Percentiles rank a stretch among this genome's conserved stretches.
phyloP scores from a whole-genome alignment of 1,140 invertebrate species.

The Calliphora vicina region DNA sequence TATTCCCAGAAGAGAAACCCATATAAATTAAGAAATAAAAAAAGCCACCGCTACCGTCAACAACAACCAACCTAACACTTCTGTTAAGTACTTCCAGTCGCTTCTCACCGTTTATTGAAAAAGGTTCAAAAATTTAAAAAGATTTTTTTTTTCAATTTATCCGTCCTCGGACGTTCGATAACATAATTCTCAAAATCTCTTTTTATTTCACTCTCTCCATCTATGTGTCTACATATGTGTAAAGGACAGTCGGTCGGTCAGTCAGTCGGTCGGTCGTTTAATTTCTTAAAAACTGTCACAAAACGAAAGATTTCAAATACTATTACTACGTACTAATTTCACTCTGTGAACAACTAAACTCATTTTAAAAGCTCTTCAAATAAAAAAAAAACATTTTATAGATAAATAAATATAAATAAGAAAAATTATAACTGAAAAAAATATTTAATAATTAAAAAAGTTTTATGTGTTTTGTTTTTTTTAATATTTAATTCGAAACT shows the following conservation, averaged over 20 bases:
- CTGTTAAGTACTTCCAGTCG: conserved; percentile 51
- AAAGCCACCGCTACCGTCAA: neutral
- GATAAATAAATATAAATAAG: neutral
- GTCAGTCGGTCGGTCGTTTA: neutral
- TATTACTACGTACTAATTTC: neutral
- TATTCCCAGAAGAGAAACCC: conserved; percentile 16
- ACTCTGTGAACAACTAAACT: neutral
- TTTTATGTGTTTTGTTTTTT: neutral
- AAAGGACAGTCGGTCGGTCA: neutral
- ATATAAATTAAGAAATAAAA: neutral
- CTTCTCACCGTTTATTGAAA: conserved; percentile 60
- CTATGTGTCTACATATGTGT: neutral
- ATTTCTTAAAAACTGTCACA: neutral
- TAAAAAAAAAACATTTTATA: neutral
- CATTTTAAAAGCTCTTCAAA: neutral
- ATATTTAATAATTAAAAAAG: neutral
- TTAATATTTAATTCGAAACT: neutral
- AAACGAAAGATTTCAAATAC: neutral
- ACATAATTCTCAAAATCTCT: too few relatives aligned
- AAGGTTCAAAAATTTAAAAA: conserved; percentile 43
- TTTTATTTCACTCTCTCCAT: neutral
- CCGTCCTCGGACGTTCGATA: neutral
- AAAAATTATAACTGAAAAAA: neutral
- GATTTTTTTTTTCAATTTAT: neutral
- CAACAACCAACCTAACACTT: neutral